Conservation (phyloP, 2,113 vertebrate species). For the Mola mola region DNA sequence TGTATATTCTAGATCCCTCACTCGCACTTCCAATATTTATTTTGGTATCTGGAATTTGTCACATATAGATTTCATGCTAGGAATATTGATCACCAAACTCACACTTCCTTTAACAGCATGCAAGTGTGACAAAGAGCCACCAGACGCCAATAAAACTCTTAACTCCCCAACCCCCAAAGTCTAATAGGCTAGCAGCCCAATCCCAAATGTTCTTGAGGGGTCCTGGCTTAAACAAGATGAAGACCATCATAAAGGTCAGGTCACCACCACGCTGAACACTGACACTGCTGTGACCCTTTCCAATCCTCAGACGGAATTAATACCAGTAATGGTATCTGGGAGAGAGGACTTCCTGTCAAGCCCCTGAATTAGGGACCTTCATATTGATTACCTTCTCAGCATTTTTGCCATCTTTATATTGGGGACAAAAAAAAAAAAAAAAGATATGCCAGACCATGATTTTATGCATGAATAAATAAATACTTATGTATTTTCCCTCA, state of each 20-base stretch:
- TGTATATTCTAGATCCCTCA: not conserved
- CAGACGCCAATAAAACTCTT: conserved; percentile 35
- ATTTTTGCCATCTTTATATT: conserved; percentile 11
- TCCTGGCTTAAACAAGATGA: conserved; percentile 57
- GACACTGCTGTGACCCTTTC: conserved; percentile 63
- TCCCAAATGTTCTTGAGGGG: conserved; percentile 36
- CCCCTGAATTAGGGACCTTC: conserved; percentile 54
- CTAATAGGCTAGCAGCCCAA: conserved; percentile 45
- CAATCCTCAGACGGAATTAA: conserved; percentile 65
- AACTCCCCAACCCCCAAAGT: conserved; percentile 30
- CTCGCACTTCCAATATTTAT: not conserved
- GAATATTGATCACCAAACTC: conserved; percentile 14
- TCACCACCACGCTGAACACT: conserved; percentile 41
- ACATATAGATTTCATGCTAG: not conserved
- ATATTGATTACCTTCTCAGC: conserved; percentile 59
- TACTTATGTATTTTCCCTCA: too few species aligned
- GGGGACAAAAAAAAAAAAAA: not conserved
- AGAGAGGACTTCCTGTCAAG: conserved; percentile 66
- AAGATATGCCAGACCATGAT: too few species aligned
- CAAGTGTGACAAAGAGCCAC: conserved; percentile 26
- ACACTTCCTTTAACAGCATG: not conserved
- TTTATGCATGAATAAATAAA: too few species aligned
- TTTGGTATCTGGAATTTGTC: not conserved
- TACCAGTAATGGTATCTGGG: conserved; percentile 74
- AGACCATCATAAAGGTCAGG: conserved; percentile 68